Conservation (phyloP, 1,140 invertebrate species). For the Bicyclus anynana region DNA sequence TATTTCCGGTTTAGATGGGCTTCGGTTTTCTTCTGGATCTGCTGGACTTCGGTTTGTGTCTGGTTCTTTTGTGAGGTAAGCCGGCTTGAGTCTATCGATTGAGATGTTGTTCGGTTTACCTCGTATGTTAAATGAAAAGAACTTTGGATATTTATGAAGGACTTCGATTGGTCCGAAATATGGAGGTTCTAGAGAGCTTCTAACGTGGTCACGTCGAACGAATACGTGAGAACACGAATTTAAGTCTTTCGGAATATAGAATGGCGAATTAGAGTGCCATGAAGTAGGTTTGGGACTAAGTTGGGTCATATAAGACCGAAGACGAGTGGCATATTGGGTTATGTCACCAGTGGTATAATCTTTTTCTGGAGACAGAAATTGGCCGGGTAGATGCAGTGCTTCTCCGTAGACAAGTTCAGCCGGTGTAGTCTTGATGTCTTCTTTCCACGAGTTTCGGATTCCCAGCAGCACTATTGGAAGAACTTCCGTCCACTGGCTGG, state of each 20-base stretch:
- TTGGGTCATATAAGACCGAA: conserved; percentile 24
- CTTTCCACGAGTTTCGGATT: no score
- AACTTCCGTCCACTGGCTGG: conserved; percentile 5
- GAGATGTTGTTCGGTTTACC: conserved; percentile 37
- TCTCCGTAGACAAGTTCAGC: conserved; percentile 22
- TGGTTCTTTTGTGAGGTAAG: no score
- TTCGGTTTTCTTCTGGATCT: no score
- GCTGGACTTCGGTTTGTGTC: no score
- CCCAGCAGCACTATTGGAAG: conserved; percentile 21
- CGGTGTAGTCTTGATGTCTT: conserved; percentile 11
- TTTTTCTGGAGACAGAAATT: conserved; percentile 6
- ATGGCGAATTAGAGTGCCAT: conserved; percentile 29
- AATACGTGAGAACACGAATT: conserved; percentile 39
- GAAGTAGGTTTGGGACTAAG: conserved; percentile 29
- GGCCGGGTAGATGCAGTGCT: no score
- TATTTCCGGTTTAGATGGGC: no score
- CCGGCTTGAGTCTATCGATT: conserved; percentile 61
- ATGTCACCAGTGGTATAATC: conserved; percentile 21
- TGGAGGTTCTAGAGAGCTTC: conserved; percentile 45
- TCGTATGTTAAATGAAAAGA: conserved; percentile 36
- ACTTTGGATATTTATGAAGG: conserved; percentile 35
- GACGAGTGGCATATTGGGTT: conserved; percentile 24
- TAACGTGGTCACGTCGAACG: conserved; percentile 43
- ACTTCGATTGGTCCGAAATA: conserved; percentile 59
- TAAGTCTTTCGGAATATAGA: conserved; percentile 30